These are phyloP conservation scores for Drosophila asahinai DNA, from an alignment of 1,140 invertebrate species.

Conservation along the genomic window DNA sequence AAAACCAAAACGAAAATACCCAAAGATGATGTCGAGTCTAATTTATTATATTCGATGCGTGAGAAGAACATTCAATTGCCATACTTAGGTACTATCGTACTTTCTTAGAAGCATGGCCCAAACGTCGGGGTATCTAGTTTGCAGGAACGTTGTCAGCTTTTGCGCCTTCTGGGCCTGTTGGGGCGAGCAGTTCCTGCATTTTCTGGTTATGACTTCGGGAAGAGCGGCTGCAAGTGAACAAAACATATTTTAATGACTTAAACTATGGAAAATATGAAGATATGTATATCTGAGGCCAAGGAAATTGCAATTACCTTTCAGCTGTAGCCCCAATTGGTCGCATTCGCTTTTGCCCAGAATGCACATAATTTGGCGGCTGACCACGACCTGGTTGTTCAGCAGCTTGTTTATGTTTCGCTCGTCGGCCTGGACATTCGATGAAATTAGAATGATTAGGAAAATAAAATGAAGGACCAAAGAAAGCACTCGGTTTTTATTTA, in stretches of 20 bases:
- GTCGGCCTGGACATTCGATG: conserved; percentile 60
- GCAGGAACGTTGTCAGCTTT: conserved; percentile 85
- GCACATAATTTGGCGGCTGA: conserved; percentile 85
- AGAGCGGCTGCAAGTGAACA: conserved; percentile 85
- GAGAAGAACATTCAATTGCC: conserved; percentile 43
- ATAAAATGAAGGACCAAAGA: conserved; percentile 56
- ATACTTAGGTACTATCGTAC: conserved; percentile 78
- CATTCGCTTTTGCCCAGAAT: conserved; percentile 86
- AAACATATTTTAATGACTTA: background rate
- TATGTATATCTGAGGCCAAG: background rate
- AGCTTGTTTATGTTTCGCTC: conserved; percentile 78
- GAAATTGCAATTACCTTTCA: conserved; percentile 84
- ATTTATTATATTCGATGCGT: conserved; percentile 48
- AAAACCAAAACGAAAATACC: background rate
- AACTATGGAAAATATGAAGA: too few species aligned
- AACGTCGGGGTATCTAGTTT: conserved; percentile 86
- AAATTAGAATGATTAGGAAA: conserved; percentile 52
- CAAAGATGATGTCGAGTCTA: conserved; percentile 27
- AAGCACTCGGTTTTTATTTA: conserved; percentile 58
- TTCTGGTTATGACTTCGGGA: conserved; percentile 86
- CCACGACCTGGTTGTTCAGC: conserved; percentile 77
- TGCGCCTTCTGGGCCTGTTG: conserved; percentile 85
- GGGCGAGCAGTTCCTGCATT: conserved; percentile 85
- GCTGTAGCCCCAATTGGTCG: conserved; percentile 85
- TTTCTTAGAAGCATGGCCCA: conserved; percentile 86